Evolutionary conservation across 1,140 invertebrate species (phyloP).

Genomic region (Cydia fagiglandana): DNA sequence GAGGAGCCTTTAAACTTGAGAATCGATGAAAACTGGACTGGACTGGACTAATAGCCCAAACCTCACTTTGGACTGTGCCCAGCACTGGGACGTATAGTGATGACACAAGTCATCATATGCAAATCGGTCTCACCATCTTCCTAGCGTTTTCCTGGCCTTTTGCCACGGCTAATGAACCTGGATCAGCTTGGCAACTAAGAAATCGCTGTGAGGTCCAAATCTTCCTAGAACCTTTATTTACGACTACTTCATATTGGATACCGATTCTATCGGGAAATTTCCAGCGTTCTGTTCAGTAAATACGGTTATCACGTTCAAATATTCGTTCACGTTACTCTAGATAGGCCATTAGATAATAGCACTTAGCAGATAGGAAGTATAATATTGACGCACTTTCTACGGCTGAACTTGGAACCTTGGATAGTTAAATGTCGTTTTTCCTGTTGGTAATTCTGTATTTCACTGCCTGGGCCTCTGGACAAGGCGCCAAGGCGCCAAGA

Average conservation of each 20-base stretch:
- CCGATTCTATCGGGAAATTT: constrained; percentile 17
- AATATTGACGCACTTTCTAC: constrained; percentile 13
- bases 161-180: no score
- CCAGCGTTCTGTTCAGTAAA: constrained; percentile 16
- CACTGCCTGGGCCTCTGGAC: no score
- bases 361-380: constrained; percentile 22
- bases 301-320: constrained; percentile 26
- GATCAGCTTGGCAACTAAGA: no score
- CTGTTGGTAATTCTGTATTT: not conserved
- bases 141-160: no score
- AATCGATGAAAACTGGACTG: no score
- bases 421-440: not conserved
- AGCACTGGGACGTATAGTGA: no score
- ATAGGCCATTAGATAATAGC: constrained; percentile 14
- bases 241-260: not conserved
- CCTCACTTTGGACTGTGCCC: no score
- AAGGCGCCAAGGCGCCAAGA: no score
- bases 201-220: not conserved
- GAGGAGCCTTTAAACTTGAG: no score
- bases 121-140: no score
- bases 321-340: constrained; percentile 22
- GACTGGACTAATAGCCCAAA: no score
- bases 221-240: not conserved
- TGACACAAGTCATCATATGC: no score
- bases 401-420: constrained; percentile 20